These are phyloP conservation scores for Neomorphus geoffroyi DNA, from an alignment of 2,797 vertebrate genomes.

Conservation along the genomic window DNA sequence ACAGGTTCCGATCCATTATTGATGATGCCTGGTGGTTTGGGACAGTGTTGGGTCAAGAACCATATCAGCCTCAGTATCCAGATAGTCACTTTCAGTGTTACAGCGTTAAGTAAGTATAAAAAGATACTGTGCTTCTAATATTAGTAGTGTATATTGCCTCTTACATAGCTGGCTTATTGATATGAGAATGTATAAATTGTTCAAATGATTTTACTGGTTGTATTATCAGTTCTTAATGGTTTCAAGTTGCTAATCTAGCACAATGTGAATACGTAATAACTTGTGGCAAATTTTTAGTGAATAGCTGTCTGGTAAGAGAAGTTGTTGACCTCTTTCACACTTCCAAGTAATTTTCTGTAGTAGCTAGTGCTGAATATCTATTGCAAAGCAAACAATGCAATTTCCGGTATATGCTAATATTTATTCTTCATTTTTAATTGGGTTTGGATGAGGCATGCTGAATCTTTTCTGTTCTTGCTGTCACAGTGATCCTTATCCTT, in stretches of 20 bases:
- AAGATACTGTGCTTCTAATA: neutral
- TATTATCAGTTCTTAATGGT: neutral
- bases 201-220: neutral
- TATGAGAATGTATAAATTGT: neutral
- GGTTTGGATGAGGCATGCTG: neutral
- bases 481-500: neutral
- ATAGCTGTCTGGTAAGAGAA: neutral
- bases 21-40: constrained; percentile 99
- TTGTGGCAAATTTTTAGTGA: neutral
- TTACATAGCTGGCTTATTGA: neutral
- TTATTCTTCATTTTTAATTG: neutral
- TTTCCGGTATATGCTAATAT: neutral
- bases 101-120: constrained; percentile 87
- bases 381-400: neutral
- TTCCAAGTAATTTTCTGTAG: neutral
- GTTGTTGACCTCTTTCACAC: neutral
- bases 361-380: neutral
- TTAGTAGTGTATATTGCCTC: neutral
- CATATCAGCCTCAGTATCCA: constrained; percentile 90
- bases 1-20: constrained; percentile 94
- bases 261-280: neutral
- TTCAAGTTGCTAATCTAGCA: neutral
- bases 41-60: constrained; percentile 93
- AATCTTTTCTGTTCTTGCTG: neutral
- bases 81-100: constrained; percentile 99